Evolutionary conservation across 2,888 invertebrate species (phyloP).

Genomic region (Cantharis rustica): DNA sequence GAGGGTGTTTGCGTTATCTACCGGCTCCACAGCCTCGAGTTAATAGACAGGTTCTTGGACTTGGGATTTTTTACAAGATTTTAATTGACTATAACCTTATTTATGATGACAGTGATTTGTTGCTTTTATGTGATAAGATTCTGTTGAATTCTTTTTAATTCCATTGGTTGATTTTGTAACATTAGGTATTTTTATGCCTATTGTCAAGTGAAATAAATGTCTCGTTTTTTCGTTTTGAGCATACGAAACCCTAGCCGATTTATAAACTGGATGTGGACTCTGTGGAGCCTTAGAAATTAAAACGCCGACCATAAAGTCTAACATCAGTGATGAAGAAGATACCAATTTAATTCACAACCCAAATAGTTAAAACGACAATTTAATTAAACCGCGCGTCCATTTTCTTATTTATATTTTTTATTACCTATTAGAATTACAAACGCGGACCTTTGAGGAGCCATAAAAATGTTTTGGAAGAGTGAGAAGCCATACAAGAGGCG

Average conservation of each 20-base stretch:
- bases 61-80: constrained; percentile 28
- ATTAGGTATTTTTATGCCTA: constrained; percentile 13
- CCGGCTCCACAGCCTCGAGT: constrained; percentile 34
- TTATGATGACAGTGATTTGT: constrained; percentile 33
- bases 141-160: constrained; percentile 15
- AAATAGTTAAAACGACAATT: constrained; percentile 21
- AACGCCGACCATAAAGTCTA: constrained; percentile 27
- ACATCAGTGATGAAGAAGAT: constrained; percentile 26
- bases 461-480: neutral
- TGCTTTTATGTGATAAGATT: constrained; percentile 23
- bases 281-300: constrained; percentile 29
- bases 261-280: constrained; percentile 22
- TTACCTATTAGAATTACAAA: neutral
- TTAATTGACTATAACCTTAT: constrained; percentile 33
- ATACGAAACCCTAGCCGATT: constrained; percentile 24
- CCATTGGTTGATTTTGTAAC: constrained; percentile 10
- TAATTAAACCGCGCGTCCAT: neutral
- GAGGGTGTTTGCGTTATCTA: constrained; percentile 33
- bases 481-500: neutral
- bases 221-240: neutral
- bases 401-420: neutral
- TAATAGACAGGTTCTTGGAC: constrained; percentile 36
- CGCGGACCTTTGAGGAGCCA: neutral
- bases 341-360: constrained; percentile 26
- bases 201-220: constrained; percentile 6